Evolutionary conservation across 2,888 invertebrate species (phyloP), one percentile per base, ranked within the genome.

Genomic region (Entomobrya proxima): DNA sequence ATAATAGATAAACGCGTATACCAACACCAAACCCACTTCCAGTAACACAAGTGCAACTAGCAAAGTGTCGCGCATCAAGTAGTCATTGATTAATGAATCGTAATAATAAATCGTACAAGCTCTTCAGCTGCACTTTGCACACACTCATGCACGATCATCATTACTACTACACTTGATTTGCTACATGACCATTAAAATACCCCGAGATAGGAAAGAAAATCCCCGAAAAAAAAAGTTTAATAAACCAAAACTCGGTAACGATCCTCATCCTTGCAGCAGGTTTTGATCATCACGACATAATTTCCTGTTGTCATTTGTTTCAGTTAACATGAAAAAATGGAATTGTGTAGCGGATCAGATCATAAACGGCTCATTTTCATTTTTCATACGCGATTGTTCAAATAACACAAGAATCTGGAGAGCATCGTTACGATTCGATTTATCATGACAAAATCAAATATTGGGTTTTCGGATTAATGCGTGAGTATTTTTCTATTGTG

Each of bases 221-320:
- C 13, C 44, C 44, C 44, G 44, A 11, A 40, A 40, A 40, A 7
- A 7, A 40, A 11, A 18, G 47, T 72, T 72, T 72, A 72, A 72
- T 72, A 72, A 72, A 72, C 27, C 15, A n/a, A 18, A 64, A 13
- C 2, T 3, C 64, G 35, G 32, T 64, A 64, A 64, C 64, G 64
- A 64, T 18, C 30, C 30, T 27, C 5, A 52, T 3, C 30, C 13
- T 7, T 58, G 11, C 58, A 27, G 58, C 58, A 58, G 30, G 58
- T 67, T 67, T 32, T n/a, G n/a, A n/a, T n/a, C 44, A 72, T 18
- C 76, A 21, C 27, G 5, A 44, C n/a, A 27, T 83, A 77, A 83
- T 83, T 83, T 83, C 83, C 83, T 83, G 50, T 83, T 83, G 64
- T 83, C 83, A 83, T 83, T 83, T 83, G 61, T 83, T 77, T 74